phyloP scores from a whole-genome alignment of 2,797 vertebrate genomes.

The Syngnathus acus region DNA sequence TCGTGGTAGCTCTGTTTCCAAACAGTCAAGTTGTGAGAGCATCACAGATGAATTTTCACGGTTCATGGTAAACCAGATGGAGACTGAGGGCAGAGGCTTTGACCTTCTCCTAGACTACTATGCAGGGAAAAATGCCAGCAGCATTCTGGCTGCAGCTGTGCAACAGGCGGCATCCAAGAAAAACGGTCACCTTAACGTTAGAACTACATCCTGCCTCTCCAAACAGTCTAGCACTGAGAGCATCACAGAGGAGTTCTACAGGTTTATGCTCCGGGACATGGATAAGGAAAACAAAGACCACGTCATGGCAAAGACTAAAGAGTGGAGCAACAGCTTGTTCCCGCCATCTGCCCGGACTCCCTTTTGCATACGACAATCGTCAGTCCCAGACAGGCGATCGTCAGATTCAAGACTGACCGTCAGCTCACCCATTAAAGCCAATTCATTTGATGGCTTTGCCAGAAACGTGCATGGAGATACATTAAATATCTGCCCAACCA shows the following conservation, averaged over 20 bases:
- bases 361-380: constrained; percentile 87
- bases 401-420: constrained; percentile 82
- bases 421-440: constrained; percentile 85
- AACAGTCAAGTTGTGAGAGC: constrained; percentile 98
- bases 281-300: constrained; percentile 85
- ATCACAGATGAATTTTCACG: constrained; percentile 97
- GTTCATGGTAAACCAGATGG: constrained; percentile 99
- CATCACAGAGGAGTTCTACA: constrained; percentile 96
- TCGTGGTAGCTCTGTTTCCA: constrained; percentile 92
- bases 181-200: constrained; percentile 83
- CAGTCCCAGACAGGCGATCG: constrained; percentile 82
- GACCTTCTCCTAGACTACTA: constrained; percentile 95
- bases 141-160: constrained; percentile 84
- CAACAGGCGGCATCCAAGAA: constrained; percentile 85
- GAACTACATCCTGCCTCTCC: constrained; percentile 80
- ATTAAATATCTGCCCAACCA: constrained; percentile 73
- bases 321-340: constrained; percentile 82
- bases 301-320: constrained; percentile 74
- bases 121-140: constrained; percentile 91
- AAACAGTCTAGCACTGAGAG: constrained; percentile 98
- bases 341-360: constrained; percentile 76
- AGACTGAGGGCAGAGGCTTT: constrained; percentile 90
- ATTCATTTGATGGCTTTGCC: constrained; percentile 91
- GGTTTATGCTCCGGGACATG: constrained; percentile 89
- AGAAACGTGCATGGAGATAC: constrained; percentile 76